Percentiles rank a stretch among this genome's conserved stretches.
Conservation (phyloP, 2,797 vertebrate species). For the Clarias laeviceps region DNA sequence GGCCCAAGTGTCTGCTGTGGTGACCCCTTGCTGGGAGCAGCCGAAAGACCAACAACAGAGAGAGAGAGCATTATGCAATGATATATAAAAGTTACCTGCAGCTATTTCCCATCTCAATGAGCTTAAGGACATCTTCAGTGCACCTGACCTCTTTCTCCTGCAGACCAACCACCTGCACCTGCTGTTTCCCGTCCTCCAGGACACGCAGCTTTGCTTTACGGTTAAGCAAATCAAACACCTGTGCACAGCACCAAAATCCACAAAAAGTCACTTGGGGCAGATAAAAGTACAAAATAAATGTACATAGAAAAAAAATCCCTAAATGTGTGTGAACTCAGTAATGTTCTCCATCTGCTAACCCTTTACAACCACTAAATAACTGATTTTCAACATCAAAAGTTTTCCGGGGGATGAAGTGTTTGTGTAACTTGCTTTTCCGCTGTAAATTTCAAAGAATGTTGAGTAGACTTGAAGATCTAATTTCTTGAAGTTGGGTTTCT, state of each 20-base stretch:
- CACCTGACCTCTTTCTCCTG: conserved; percentile 93
- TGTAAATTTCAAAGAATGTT: conserved; percentile 99
- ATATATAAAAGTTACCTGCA: conserved; percentile 82
- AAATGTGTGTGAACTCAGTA: neutral
- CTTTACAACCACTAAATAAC: neutral
- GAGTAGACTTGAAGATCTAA: conserved; percentile 95
- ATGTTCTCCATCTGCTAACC: neutral
- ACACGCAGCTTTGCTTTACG: conserved; percentile 94
- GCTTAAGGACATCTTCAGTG: conserved; percentile 95
- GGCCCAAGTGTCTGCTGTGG: no score
- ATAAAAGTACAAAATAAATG: neutral
- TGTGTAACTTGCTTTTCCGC: conserved; percentile 84
- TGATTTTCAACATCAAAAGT: no score
- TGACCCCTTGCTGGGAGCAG: no score
- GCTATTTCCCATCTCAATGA: conserved; percentile 96
- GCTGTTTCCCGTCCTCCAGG: conserved; percentile 95
- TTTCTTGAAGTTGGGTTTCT: conserved; percentile 96
- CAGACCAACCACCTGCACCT: conserved; percentile 94
- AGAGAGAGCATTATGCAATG: neutral
- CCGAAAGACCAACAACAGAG: no score
- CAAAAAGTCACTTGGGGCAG: neutral
- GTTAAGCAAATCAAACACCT: conserved; percentile 97
- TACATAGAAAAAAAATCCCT: no score
- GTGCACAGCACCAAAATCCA: neutral
- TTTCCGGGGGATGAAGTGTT: neutral